Conservation (phyloP, 2,113 vertebrate species). For the Halichoerus grypus region DNA sequence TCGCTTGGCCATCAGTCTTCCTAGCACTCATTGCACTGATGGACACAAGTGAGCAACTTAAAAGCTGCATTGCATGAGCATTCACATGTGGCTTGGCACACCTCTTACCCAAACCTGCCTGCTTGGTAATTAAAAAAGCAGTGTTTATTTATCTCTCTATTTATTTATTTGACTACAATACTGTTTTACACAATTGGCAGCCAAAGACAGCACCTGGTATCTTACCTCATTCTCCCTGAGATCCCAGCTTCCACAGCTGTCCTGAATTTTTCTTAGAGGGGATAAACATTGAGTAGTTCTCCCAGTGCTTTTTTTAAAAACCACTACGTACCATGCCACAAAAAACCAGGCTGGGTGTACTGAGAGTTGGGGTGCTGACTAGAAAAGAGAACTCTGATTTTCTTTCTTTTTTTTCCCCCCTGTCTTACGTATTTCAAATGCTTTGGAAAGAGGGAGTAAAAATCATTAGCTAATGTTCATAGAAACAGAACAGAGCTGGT, state of each 20-base stretch:
- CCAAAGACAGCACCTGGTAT: conserved; percentile 75
- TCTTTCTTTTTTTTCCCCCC: neutral
- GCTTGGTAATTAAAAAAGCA: conserved; percentile 67
- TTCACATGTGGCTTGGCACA: conserved; percentile 8
- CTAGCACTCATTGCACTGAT: no score
- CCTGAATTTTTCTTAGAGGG: conserved; percentile 53
- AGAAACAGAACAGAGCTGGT: neutral
- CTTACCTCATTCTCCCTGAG: conserved; percentile 73
- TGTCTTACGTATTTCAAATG: neutral
- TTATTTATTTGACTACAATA: conserved; percentile 71
- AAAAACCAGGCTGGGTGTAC: neutral
- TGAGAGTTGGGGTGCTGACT: neutral
- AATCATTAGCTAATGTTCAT: neutral
- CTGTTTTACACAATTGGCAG: conserved; percentile 52
- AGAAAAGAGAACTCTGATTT: neutral
- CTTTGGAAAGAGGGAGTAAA: neutral
- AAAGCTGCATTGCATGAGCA: neutral
- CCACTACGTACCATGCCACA: neutral
- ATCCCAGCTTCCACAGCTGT: conserved; percentile 47
- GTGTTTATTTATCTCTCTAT: conserved; percentile 72
- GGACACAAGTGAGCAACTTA: neutral
- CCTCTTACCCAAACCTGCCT: conserved; percentile 45
- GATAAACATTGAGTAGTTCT: conserved; percentile 1
- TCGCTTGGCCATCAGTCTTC: neutral
- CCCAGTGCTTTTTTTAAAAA: neutral